These are phyloP conservation scores for Carassius carassius DNA, from an alignment of 2,113 vertebrate species.

Conservation along the genomic window DNA sequence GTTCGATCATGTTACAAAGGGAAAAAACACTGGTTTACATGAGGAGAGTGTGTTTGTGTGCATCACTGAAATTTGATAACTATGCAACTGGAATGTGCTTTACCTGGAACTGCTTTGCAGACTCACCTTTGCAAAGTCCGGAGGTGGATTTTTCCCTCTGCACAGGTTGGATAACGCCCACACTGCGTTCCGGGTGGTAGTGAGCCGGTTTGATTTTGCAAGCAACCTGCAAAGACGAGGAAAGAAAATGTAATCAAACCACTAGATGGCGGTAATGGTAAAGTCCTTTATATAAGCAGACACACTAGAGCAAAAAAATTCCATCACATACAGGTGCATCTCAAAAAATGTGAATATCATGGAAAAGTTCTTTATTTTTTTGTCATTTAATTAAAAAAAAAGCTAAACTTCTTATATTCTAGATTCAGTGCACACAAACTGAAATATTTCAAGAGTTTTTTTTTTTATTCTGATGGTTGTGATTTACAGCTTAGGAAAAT, in stretches of 20 bases:
- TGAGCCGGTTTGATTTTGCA: constrained; percentile 87
- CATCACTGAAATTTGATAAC: background rate
- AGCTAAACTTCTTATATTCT: too few relatives aligned
- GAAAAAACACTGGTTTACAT: background rate
- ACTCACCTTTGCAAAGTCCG: constrained; percentile 88
- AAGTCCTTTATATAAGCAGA: background rate
- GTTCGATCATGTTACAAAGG: background rate
- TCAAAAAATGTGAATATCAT: too few relatives aligned
- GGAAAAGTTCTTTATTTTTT: too few relatives aligned
- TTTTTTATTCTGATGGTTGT: too few relatives aligned
- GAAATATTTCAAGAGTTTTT: too few relatives aligned
- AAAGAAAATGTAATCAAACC: background rate
- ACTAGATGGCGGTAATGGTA: background rate
- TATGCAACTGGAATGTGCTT: background rate
- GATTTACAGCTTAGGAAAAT: too few relatives aligned
- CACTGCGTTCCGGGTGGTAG: constrained; percentile 90
- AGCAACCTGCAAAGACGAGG: constrained; percentile 74
- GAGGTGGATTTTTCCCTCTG: constrained; percentile 91
- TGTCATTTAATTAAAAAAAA: too few relatives aligned
- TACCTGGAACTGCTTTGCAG: background rate
- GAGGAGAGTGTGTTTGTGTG: background rate
- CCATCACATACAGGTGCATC: background rate
- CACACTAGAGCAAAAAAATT: background rate
- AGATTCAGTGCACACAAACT: too few relatives aligned
- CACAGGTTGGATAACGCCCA: constrained; percentile 94